Base-by-base conservation (phyloP, 1,140 invertebrate genomes). In the Arion vulgaris region DNA sequence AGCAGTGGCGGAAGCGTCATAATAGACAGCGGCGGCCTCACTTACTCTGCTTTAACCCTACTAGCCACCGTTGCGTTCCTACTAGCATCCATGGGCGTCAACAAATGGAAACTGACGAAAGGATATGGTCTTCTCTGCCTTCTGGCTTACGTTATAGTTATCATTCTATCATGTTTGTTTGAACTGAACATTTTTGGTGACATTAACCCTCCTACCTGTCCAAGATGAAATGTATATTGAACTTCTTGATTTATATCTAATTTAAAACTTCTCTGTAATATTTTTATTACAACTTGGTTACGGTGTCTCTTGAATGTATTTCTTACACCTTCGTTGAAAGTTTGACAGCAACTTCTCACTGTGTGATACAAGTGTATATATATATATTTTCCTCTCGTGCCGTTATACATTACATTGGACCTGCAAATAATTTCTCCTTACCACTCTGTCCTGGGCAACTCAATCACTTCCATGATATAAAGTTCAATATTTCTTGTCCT, bases 141-240 rank as follows among this genome's bases (percentile, higher is more conserved):
- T 11, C 32, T 88, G 19, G 85, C 86, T 0, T 92, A 92, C 72
- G 76, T 88, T 2, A 34, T 89, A 4, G 88, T 92, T 2, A 89
- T 89, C 9, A 71, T 85, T 0, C 73, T 92, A 49, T 87, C 90
- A 0, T 91, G 91, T 84, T 75, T 92, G 38, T 92, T 88, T 83
- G 91, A 92, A 80, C 81, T 92, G 68, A 92, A 92, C 82, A 84
- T 91, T 15, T 91, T 92, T 85, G 90, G 88, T 26, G 85, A 90
- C 28, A 88, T 92, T 74, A 89, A 90, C 26, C 82, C 84, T 0
- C 87, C 89, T 0, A 81, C 87, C 9, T 92, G 90, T 85, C 86
- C 88, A 0, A 85, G 89, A 62, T 85, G 83, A 71, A 79, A 74
- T 13, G 53, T 23, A 19, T 57, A 5, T 7, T 38, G 5, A 39